phyloP scores from a whole-genome alignment of 2,888 invertebrate genomes.

The Drosophila colorata region DNA sequence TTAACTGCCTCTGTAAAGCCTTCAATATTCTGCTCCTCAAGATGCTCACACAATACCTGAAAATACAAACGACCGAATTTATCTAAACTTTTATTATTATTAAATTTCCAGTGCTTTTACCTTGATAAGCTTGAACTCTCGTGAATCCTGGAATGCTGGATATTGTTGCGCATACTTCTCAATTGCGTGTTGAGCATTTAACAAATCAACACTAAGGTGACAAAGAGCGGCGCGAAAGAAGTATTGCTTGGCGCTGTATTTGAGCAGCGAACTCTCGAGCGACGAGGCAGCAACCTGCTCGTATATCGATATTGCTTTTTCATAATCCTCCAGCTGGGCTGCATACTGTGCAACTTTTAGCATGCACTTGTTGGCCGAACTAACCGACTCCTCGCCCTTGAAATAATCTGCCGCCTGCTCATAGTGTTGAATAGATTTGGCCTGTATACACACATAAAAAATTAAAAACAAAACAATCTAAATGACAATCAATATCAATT shows the following conservation, averaged over 20 bases:
- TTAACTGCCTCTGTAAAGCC: conserved; percentile 97
- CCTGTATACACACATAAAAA: conserved; percentile 43
- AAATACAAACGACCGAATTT: conserved; percentile 34
- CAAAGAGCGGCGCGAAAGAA: conserved; percentile 98
- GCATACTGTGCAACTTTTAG: conserved; percentile 99
- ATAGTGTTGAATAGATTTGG: conserved; percentile 94
- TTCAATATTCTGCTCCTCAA: conserved; percentile 98
- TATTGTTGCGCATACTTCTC: conserved; percentile 97
- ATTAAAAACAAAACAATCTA: not conserved
- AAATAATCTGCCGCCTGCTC: conserved; percentile 99
- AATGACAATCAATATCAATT: too few relatives aligned
- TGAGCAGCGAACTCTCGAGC: conserved; percentile 96
- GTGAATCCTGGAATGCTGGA: conserved; percentile 97
- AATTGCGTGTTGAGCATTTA: conserved; percentile 97
- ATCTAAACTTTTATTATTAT: not conserved
- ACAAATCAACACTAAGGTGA: conserved; percentile 96
- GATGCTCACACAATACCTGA: conserved; percentile 94
- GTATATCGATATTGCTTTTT: conserved; percentile 98
- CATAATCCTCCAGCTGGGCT: conserved; percentile 98
- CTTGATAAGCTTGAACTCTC: conserved; percentile 97
- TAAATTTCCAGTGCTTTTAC: conserved; percentile 85
- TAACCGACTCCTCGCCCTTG: conserved; percentile 98
- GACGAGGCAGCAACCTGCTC: conserved; percentile 97
- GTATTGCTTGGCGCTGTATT: conserved; percentile 99
- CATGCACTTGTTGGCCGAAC: conserved; percentile 99